Percentiles rank a stretch among this genome's conserved stretches.
phyloP scores from a whole-genome alignment of 2,797 vertebrate species.

The Alauda arvensis region DNA sequence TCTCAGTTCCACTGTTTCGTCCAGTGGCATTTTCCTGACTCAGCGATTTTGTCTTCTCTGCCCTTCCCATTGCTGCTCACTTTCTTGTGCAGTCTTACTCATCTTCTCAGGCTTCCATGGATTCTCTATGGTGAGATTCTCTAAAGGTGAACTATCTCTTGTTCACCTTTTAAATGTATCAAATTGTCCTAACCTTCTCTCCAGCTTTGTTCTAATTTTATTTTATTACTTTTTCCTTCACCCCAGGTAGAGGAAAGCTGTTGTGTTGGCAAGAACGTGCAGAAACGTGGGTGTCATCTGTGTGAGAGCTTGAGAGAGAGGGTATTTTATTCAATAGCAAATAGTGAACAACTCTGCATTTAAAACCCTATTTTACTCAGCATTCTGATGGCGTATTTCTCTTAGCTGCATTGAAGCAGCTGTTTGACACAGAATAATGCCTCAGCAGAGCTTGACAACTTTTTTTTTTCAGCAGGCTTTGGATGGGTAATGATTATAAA shows the following conservation, averaged over 20 bases:
- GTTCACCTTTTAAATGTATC: not conserved
- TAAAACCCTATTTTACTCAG: not conserved
- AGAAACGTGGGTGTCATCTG: not conserved
- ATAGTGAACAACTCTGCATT: not conserved
- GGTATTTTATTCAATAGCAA: not conserved
- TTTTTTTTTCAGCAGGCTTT: not conserved
- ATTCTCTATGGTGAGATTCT: too few relatives aligned
- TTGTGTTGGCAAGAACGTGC: not conserved
- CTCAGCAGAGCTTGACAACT: not conserved
- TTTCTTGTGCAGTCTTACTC: not conserved
- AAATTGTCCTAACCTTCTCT: not conserved
- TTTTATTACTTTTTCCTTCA: not conserved
- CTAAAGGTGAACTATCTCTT: not conserved
- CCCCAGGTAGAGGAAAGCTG: not conserved
- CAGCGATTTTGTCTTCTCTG: not conserved
- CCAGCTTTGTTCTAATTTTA: not conserved
- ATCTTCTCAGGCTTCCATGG: not conserved
- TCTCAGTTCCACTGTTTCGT: not conserved
- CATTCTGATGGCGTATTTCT: not conserved
- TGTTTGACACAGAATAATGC: constrained; percentile 11
- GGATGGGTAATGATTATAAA: constrained; percentile 35
- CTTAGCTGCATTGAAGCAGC: not conserved
- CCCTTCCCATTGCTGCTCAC: not conserved
- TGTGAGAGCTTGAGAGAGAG: not conserved
- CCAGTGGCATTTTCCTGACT: not conserved